Evolutionary conservation across 2,888 invertebrate species (phyloP).

Genomic region (Odontocerum albicorne): DNA sequence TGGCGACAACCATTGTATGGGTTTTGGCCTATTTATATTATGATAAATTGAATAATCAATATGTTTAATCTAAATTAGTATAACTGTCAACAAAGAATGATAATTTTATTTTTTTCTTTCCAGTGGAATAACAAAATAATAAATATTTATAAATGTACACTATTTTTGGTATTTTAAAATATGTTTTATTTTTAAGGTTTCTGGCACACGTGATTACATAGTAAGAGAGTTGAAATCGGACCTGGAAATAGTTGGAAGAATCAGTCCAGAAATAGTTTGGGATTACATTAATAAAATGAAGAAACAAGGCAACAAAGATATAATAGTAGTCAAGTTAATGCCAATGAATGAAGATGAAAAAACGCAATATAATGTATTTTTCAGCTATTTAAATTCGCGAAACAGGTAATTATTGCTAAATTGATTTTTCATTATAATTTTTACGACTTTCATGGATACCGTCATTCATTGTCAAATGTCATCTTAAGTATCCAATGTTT

Average conservation of each 20-base stretch:
- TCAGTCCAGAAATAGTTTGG: constrained; percentile 88
- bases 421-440: no score
- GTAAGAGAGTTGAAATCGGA: constrained; percentile 74
- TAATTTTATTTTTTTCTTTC: no score
- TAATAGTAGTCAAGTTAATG: constrained; percentile 78
- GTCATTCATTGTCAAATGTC: no score
- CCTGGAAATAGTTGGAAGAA: constrained; percentile 88
- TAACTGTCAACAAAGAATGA: no score
- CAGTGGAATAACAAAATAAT: no score
- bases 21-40: no score
- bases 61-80: no score
- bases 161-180: not conserved
- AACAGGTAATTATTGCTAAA: constrained; percentile 54
- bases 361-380: constrained; percentile 81
- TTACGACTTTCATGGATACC: no score
- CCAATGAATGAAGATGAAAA: constrained; percentile 83
- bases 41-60: no score
- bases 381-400: constrained; percentile 85
- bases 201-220: constrained; percentile 67
- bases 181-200: constrained; percentile 44
- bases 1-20: no score
- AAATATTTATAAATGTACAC: no score
- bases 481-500: no score
- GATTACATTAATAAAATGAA: constrained; percentile 92
- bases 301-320: constrained; percentile 83